Evolutionary conservation across 2,888 invertebrate species (phyloP), one percentile per base, ranked within the genome.

Genomic region (Ommatoiulus sabulosus): DNA sequence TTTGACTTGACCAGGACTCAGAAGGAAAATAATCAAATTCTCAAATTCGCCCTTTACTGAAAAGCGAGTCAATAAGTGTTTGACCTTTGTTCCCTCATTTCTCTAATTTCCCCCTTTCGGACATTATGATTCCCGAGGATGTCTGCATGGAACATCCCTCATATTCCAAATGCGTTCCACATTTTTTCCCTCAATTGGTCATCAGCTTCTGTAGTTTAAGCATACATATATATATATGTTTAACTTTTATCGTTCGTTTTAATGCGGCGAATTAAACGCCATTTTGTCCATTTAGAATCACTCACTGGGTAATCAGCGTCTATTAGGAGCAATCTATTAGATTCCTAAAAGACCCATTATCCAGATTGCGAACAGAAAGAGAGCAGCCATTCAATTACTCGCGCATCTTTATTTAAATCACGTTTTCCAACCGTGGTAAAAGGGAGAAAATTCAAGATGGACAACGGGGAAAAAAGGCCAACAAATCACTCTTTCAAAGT

Each of bases 371-470:
- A 17, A 20, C 35, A 44, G 35, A 85, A 44, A 43, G 85, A 80
- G 24, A 44, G 44, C 85, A 85, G 44, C 44, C 43, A 85, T 17
- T 44, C 44, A 44, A n/a, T 85, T 44, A 85, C 44, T 35, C 6
- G n/a, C 3, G 43, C 44, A 85, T 85, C 85, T 85, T 85, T 85
- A 85, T 85, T 85, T 85, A 85, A 85, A 85, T 85, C 85, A 85
- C 85, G 85, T 85, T 35, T 35, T 5, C 6, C 8, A 5, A 63
- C n/a, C n/a, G 7, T 5, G n/a, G 63, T n/a, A 63, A 57, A 63
- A 63, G n/a, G n/a, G 63, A 17, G n/a, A n/a, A 63, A n/a, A 63
- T 63, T 63, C 63, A 63, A 63, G n/a, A 63, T 63, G 63, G 63
- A 63, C n/a, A 17, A 57, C 57, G 15, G 3, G 7, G n/a, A 63